Evolutionary conservation across 2,888 invertebrate species (phyloP), one percentile per base, ranked within the genome.

Genomic region (Parthenolecanium corni): DNA sequence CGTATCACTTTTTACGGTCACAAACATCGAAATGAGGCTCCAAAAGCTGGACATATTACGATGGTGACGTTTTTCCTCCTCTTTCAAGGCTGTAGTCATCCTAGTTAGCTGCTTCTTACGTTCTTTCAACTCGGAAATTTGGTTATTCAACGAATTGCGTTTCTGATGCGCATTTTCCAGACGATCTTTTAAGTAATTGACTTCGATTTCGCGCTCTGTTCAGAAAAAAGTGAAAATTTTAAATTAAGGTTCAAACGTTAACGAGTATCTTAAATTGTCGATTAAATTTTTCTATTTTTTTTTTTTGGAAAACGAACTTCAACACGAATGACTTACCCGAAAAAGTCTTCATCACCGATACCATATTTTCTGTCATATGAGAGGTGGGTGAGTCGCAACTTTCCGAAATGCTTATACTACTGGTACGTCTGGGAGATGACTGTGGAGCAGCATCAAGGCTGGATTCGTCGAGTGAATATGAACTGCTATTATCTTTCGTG

Each of bases 151-250:
- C 36, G 53, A 20, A 16, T 51, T 23, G 9, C 40, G 1, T 38
- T n/a, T 36, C 11, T 51, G 31, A 18, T 52, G 62, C 18, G 65
- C 63, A 11, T 47, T 52, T 38, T 64, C 65, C 18, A 74, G 68
- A 46, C 71, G 68, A 58, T 70, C 69, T 64, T 72, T 68, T 36
- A 76, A 67, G 2, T 68, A 67, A 61, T 71, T 72, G 49, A 76
- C 72, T 67, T 76, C 76, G 14, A 67, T 71, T 65, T 76, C 75
- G 23, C 75, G 68, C 67, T 72, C 76, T 75, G 66, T 16, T n/a
- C n/a, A 31, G 9, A 31, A 31, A 31, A 31, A 57, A 52, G 11
- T 3, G 21, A 46, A 49, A 66, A 21, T 46, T 20, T 18, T n/a
- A 49, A 21, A 14, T 57, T 36, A 47, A 62, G 12, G 14, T 44